These are phyloP conservation scores for Halcyon smyrnensis DNA, from an alignment of 2,797 vertebrate species.

Conservation along the genomic window DNA sequence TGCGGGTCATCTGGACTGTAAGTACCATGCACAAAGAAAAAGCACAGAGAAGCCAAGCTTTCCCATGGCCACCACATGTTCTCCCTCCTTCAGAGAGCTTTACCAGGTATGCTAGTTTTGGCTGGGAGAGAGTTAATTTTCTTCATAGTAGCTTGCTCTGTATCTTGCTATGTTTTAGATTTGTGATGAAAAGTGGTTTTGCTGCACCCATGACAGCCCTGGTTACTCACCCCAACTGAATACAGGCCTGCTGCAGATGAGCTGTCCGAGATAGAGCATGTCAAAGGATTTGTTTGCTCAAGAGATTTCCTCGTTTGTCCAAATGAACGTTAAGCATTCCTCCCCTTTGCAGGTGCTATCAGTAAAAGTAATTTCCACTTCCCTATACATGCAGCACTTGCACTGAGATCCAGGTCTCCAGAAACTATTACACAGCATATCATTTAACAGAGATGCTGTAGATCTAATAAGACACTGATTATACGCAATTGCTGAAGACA, in stretches of 20 bases:
- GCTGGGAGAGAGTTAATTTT: neutral
- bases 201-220: neutral
- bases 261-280: neutral
- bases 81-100: neutral
- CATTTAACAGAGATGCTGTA: neutral
- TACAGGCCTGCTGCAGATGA: neutral
- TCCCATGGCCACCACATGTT: neutral
- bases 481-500: neutral
- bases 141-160: neutral
- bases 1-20: neutral
- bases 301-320: neutral
- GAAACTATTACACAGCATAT: neutral
- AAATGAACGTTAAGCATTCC: neutral
- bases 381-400: neutral
- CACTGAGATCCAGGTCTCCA: neutral
- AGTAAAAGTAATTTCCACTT: neutral
- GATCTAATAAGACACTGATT: neutral
- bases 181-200: neutral
- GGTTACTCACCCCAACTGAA: neutral
- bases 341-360: neutral
- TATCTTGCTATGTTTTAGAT: neutral
- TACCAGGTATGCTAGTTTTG: neutral
- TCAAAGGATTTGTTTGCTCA: neutral
- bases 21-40: neutral
- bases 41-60: neutral